Conservation (phyloP, 2,888 invertebrate genomes). For the Hetaerina titia region DNA sequence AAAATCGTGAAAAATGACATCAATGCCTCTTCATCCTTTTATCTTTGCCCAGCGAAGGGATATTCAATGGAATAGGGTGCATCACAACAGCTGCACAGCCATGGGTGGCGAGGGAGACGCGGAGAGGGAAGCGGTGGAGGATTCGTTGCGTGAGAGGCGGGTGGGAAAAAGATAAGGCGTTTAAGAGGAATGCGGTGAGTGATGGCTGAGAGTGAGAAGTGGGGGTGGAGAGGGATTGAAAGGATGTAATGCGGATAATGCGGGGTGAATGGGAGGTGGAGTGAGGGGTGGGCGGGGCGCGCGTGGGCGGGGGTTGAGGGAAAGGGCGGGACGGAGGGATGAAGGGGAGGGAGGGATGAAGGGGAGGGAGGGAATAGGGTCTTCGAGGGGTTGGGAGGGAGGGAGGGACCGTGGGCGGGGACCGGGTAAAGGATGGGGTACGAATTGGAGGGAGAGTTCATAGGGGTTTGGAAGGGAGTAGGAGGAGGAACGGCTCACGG, state of each 20-base stretch:
- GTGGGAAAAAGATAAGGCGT: slow-evolving; percentile 15
- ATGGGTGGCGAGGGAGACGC: neutral
- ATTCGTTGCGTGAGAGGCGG: slow-evolving; percentile 12
- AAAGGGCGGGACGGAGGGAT: neutral
- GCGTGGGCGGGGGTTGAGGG: neutral
- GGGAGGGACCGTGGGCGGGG: neutral
- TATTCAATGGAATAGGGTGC: no score
- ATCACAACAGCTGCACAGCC: no score
- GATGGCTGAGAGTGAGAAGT: neutral
- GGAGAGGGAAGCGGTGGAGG: neutral
- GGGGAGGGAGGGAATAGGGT: neutral
- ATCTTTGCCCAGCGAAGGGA: no score
- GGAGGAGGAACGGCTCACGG: neutral
- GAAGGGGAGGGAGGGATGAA: neutral
- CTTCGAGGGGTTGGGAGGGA: neutral
- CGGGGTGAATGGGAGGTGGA: neutral
- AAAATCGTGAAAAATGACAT: no score
- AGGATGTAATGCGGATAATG: neutral
- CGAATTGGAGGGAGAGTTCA: no score
- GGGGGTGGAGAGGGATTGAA: neutral
- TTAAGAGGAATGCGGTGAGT: slow-evolving; percentile 42
- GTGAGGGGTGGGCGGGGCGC: neutral
- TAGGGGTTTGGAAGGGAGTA: neutral
- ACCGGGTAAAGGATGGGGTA: no score
- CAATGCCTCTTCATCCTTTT: no score